phyloP scores from a whole-genome alignment of 37 sponge, comb jelly and placozoan species.

The Eunapius fragilis region DNA sequence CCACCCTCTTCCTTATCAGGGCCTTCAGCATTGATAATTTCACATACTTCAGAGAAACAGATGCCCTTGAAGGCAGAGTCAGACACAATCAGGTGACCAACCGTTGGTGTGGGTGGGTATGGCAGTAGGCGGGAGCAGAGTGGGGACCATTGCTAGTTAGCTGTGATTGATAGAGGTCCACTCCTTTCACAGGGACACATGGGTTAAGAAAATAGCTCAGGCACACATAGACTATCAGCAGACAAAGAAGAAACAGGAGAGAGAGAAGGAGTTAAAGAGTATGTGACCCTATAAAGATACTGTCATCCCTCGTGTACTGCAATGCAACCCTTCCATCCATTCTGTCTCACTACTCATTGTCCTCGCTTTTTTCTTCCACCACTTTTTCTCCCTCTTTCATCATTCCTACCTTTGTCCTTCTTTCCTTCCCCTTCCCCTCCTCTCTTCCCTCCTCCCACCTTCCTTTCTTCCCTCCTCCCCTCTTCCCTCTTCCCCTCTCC shows the following conservation, averaged over 20 bases:
- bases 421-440: neutral
- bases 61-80: conserved; percentile 57
- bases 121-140: too few relatives aligned
- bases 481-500: neutral
- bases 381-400: too few relatives aligned
- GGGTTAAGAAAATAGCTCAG: conserved; percentile 54
- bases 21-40: conserved; percentile 29
- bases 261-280: conserved; percentile 26
- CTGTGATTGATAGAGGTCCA: too few relatives aligned
- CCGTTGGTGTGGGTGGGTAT: neutral
- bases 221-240: conserved; percentile 48
- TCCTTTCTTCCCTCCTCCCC: neutral
- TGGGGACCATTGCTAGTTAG: too few relatives aligned
- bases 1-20: neutral
- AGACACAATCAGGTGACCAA: conserved; percentile 35
- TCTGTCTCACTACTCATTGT: too few relatives aligned
- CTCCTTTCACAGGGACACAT: conserved; percentile 49
- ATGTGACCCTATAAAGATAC: neutral
- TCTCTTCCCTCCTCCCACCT: neutral
- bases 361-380: too few relatives aligned
- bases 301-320: too few relatives aligned
- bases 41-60: conserved; percentile 54
- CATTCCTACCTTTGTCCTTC: too few relatives aligned
- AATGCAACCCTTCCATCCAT: too few relatives aligned
- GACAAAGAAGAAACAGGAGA: conserved; percentile 52